phyloP scores from a whole-genome alignment of 2,113 vertebrate genomes.

The Tragelaphus buxtoni region DNA sequence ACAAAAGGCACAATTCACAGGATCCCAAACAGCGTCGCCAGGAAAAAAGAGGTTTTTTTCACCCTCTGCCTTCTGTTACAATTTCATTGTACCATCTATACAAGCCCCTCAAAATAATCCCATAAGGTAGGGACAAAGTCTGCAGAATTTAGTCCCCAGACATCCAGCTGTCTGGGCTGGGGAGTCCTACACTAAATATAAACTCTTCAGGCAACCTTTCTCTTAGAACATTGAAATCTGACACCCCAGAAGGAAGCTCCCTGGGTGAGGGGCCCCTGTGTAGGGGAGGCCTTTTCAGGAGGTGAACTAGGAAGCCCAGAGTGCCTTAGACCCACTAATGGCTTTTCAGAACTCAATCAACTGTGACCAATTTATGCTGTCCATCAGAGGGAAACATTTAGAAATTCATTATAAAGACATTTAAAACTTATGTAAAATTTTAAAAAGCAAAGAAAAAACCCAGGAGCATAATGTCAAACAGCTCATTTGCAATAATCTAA shows the following conservation, averaged over 20 bases:
- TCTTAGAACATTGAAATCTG: conserved; percentile 49
- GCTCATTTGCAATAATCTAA: conserved; percentile 11
- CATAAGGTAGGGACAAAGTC: conserved; percentile 34
- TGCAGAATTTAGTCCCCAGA: conserved; percentile 22
- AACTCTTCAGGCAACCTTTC: neutral
- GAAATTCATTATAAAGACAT: neutral
- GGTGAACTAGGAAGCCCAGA: neutral
- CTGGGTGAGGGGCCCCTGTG: neutral
- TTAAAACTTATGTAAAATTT: neutral
- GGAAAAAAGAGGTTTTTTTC: neutral
- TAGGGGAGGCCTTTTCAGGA: neutral
- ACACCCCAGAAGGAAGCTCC: neutral
- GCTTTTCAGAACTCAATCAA: conserved; percentile 20
- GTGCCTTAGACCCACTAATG: neutral
- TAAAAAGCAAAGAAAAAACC: neutral
- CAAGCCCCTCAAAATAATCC: conserved; percentile 22
- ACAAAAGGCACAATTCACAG: neutral
- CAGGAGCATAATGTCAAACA: neutral
- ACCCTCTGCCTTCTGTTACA: neutral
- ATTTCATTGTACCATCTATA: neutral
- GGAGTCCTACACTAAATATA: conserved; percentile 56
- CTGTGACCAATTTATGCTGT: neutral
- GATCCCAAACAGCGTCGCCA: neutral
- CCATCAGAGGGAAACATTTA: neutral
- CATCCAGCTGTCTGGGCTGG: neutral